Evolutionary conservation across 2,113 vertebrate genomes (phyloP), one percentile per base, ranked within the genome.

Genomic region (Centrocercus urophasianus): DNA sequence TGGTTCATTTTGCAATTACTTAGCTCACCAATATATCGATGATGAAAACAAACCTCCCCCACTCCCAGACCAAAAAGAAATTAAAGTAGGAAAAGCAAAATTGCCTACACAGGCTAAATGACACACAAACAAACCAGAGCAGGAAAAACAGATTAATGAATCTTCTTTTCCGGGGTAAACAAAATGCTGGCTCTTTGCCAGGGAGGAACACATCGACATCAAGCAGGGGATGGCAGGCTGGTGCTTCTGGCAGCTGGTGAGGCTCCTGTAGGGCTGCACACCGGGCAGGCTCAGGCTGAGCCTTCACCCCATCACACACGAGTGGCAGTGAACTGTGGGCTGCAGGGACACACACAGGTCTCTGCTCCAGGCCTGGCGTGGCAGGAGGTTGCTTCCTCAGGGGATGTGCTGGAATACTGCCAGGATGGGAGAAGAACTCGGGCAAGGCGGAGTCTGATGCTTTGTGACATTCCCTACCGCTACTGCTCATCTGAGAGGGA

Each of bases 141-240:
- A 45, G 91, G 79, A 83, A 95, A 91, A 96, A 88, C 77, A 84
- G 32, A 95, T 88, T 96, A 95, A 97, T 91, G 88, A 83, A 86
- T 57, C 76, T 83, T 83, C 83, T 42, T 89, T 63, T 30, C 76
- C 67, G 91, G 87, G 71, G 79, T 76, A 91, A 95, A 96, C 94
- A 93, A 88, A 81, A 64, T 27, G 17, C 38, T 93, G 94, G 96
- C 92, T 59, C n/a, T 90, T 69, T 0, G 73, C 96, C 96, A 73
- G 60, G 52, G 59, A 91, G 77, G 65, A 86, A 82, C 9, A 10
- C 61, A 78, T 45, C 6, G 36, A 70, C 78, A 79, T 66, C 48
- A 65, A 67, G 78, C 74, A 6, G 57, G 48, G 60, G 83, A 88
- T 90, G 79, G 70, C 96, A 60, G 85, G 56, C 38, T 38, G 38